Conservation (phyloP, 2,113 vertebrate genomes). For the Carettochelys insculpta region DNA sequence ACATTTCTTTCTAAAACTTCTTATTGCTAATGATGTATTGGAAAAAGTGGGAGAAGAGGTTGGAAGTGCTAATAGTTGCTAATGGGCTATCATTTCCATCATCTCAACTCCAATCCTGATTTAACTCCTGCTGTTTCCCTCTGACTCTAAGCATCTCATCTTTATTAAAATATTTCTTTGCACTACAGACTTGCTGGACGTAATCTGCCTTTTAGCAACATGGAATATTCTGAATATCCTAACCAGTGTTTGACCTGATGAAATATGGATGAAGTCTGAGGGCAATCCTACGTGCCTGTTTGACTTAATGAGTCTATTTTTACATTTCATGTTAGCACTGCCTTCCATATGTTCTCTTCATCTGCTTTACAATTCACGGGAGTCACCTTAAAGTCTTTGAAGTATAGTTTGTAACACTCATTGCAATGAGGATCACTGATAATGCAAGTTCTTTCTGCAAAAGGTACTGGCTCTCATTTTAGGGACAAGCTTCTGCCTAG, state of each 20-base stretch:
- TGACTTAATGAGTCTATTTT: constrained; percentile 13
- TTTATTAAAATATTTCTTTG: neutral
- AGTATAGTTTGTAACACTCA: neutral
- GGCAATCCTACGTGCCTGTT: neutral
- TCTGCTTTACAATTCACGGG: neutral
- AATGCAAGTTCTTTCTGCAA: neutral
- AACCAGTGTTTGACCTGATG: neutral
- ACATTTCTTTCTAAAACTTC: neutral
- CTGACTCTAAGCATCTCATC: neutral
- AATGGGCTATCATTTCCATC: neutral
- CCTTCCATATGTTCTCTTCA: neutral
- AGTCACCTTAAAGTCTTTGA: neutral
- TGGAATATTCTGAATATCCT: neutral
- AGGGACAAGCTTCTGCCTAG: neutral
- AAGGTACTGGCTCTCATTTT: neutral
- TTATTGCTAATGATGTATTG: neutral
- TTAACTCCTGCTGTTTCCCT: neutral
- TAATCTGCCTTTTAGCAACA: neutral
- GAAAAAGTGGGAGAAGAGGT: neutral
- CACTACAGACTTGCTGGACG: neutral
- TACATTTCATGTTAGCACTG: neutral
- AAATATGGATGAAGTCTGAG: constrained; percentile 3
- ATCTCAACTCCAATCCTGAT: neutral
- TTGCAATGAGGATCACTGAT: neutral
- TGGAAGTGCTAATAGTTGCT: neutral